Conservation (phyloP, 2,113 vertebrate species). For the Mesoclemmys tuberculata region DNA sequence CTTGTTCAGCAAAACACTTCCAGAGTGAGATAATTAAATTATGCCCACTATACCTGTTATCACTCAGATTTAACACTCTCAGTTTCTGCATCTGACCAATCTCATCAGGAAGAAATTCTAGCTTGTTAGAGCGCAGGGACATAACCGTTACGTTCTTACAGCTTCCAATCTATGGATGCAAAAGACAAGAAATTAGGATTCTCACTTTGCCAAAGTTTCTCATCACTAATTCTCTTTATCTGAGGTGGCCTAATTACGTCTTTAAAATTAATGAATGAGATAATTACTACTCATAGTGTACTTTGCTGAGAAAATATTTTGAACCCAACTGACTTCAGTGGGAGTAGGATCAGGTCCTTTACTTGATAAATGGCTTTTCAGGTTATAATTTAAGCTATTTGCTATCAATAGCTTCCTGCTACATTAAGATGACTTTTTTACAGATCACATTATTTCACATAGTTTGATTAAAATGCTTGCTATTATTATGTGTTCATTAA, state of each 20-base stretch:
- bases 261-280: background rate
- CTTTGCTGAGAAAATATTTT: background rate
- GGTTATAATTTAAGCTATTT: background rate
- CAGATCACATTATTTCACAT: background rate
- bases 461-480: background rate
- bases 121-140: conserved; percentile 97
- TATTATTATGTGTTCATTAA: background rate
- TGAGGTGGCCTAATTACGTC: accelerated
- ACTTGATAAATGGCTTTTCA: background rate
- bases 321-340: background rate
- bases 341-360: background rate
- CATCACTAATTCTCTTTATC: background rate
- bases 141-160: conserved; percentile 98
- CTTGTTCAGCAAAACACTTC: background rate
- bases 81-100: conserved; percentile 99
- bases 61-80: conserved; percentile 95
- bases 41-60: conserved; percentile 89
- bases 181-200: background rate
- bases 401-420: background rate
- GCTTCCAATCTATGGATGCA: conserved; percentile 89
- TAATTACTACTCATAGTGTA: background rate
- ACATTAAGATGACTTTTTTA: background rate
- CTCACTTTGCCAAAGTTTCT: background rate
- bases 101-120: conserved; percentile 97
- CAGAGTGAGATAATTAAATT: background rate